A percentile compares a stretch with the other conserved stretches of the same genome.
phyloP scores from a whole-genome alignment of 2,797 vertebrate genomes.

The Rhinichthys osculus region DNA sequence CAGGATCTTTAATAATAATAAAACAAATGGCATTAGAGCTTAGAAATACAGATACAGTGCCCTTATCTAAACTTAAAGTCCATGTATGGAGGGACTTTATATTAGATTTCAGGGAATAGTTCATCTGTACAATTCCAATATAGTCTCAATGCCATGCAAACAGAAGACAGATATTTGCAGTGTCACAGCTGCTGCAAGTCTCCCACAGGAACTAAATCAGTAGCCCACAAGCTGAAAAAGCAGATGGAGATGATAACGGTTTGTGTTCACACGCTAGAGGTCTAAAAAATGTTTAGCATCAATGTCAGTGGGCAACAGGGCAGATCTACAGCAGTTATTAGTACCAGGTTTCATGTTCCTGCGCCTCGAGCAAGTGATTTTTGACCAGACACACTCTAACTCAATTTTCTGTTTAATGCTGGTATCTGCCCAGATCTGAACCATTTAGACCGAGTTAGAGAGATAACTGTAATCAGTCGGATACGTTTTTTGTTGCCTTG shows the following conservation, averaged over 20 bases:
- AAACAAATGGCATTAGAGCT: not conserved
- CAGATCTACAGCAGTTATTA: slow-evolving; percentile 19
- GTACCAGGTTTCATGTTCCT: slow-evolving; percentile 21
- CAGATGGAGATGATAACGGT: slow-evolving; percentile 25
- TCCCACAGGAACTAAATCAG: slow-evolving; percentile 42
- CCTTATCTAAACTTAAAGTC: not conserved
- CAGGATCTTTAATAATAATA: not conserved
- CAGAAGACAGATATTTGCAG: slow-evolving; percentile 37
- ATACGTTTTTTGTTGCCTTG: not conserved
- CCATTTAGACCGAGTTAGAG: not conserved
- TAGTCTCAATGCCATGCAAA: slow-evolving; percentile 4
- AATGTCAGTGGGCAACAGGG: not conserved
- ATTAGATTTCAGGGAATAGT: not conserved
- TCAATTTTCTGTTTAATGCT: slow-evolving; percentile 22
- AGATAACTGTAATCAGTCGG: not conserved
- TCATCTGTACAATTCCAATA: not conserved
- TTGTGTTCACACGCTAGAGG: slow-evolving; percentile 7
- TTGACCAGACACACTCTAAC: slow-evolving; percentile 9
- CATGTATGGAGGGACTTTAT: not conserved
- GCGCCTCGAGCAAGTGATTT: slow-evolving; percentile 5
- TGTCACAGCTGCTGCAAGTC: not conserved
- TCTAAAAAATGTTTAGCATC: not conserved
- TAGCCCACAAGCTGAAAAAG: slow-evolving; percentile 25
- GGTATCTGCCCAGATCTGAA: not conserved
- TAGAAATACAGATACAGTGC: not conserved